Conservation (phyloP, 1,140 invertebrate species). For the Bombyx mandarina region DNA sequence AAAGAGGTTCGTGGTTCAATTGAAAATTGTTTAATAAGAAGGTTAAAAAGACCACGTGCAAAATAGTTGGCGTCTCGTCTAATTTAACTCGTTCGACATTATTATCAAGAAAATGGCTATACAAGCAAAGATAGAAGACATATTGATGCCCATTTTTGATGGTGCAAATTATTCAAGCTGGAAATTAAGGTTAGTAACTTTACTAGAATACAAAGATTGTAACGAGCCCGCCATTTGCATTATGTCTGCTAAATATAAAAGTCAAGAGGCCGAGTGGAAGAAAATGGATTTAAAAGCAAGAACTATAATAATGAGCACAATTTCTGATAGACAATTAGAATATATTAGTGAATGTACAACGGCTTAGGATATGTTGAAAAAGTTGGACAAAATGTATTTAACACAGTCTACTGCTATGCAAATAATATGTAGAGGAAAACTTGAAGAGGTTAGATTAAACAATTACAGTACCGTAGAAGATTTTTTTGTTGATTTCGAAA, state of each 20-base stretch:
- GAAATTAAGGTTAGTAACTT: constrained; percentile 28
- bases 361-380: constrained; percentile 27
- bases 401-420: constrained; percentile 33
- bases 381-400: constrained; percentile 36
- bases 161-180: constrained; percentile 34
- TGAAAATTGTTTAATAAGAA: background rate
- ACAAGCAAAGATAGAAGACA: constrained; percentile 26
- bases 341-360: constrained; percentile 25
- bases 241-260: constrained; percentile 1
- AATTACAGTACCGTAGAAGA: constrained; percentile 28
- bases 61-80: background rate
- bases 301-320: constrained; percentile 31
- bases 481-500: constrained; percentile 48
- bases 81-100: background rate
- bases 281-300: constrained; percentile 28
- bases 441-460: constrained; percentile 28
- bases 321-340: constrained; percentile 33
- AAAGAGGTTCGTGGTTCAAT: background rate
- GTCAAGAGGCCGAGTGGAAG: constrained; percentile 13
- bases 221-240: constrained; percentile 14
- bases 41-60: background rate
- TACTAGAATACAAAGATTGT: constrained; percentile 36
- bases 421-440: constrained; percentile 34
- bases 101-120: constrained; percentile 20
- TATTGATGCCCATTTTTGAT: constrained; percentile 34